Evolutionary conservation across 2,888 invertebrate species (phyloP).

Genomic region (Caenorhabditis japonica): DNA sequence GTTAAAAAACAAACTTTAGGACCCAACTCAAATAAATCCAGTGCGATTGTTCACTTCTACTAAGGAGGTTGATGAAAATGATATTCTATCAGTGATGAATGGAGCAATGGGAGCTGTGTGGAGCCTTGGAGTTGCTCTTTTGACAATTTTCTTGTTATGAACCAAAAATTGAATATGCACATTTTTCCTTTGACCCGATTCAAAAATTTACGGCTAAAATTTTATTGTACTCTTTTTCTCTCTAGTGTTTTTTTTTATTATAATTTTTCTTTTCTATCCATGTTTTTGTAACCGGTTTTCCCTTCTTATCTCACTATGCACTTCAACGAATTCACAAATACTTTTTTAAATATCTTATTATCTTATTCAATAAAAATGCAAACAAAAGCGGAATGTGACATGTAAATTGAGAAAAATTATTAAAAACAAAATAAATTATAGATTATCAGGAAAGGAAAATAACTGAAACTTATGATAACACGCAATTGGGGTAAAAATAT

Average conservation of each 20-base stretch:
- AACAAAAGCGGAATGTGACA: too few relatives aligned
- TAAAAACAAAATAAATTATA: too few relatives aligned
- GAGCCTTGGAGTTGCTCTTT: constrained; percentile 1
- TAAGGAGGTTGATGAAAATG: constrained; percentile 45
- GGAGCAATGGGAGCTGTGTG: background rate
- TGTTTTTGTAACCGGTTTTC: background rate
- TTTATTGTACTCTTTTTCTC: background rate
- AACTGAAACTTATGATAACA: too few relatives aligned
- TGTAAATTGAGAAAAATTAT: too few relatives aligned
- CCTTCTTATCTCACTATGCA: too few relatives aligned
- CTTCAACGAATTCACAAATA: too few relatives aligned
- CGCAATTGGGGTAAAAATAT: too few relatives aligned
- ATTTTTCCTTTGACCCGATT: too few relatives aligned
- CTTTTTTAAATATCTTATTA: too few relatives aligned
- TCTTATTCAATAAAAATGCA: too few relatives aligned
- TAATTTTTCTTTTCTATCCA: background rate
- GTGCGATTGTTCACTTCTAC: constrained; percentile 47
- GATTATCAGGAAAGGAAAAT: too few relatives aligned
- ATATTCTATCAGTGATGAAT: constrained; percentile 42
- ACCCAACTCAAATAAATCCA: constrained; percentile 49
- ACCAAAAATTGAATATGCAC: background rate
- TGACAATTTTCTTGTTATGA: background rate
- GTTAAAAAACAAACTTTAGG: too few relatives aligned
- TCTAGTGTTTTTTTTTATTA: background rate
- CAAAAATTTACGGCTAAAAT: constrained; percentile 38